These are phyloP conservation scores for Pardosa pseudoannulata DNA, from an alignment of 2,888 invertebrate genomes.

Conservation along the genomic window DNA sequence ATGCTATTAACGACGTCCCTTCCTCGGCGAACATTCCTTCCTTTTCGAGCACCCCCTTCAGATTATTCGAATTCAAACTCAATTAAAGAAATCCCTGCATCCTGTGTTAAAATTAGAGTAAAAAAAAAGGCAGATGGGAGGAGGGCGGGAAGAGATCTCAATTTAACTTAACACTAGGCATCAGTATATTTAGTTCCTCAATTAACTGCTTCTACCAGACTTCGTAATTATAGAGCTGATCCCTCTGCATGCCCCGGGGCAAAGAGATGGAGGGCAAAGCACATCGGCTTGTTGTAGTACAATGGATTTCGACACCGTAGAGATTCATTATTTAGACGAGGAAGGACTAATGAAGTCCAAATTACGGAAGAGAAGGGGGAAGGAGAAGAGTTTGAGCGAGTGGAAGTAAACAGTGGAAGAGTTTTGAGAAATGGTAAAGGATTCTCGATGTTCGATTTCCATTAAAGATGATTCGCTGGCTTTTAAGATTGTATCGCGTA, in stretches of 20 bases:
- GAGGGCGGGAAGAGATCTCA: neutral
- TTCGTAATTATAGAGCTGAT: neutral
- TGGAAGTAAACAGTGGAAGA: too few relatives aligned
- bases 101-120: neutral
- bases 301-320: slow-evolving; percentile 8
- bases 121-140: neutral
- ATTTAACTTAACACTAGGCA: neutral
- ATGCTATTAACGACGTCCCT: neutral
- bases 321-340: slow-evolving; percentile 19
- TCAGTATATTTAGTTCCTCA: slow-evolving; percentile 2
- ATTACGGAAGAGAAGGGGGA: neutral
- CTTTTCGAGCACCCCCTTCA: neutral
- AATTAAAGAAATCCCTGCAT: neutral
- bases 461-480: too few relatives aligned
- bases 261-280: neutral
- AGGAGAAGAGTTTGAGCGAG: too few relatives aligned
- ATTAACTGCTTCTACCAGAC: neutral
- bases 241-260: neutral
- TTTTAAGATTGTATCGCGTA: too few relatives aligned
- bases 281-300: neutral
- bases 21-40: neutral
- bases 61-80: slow-evolving; percentile 7
- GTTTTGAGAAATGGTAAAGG: too few relatives aligned
- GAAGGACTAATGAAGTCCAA: slow-evolving; percentile 23
- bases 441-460: too few relatives aligned